Evolutionary conservation across 2,797 vertebrate species (phyloP).

Genomic region (Neomorphus geoffroyi): DNA sequence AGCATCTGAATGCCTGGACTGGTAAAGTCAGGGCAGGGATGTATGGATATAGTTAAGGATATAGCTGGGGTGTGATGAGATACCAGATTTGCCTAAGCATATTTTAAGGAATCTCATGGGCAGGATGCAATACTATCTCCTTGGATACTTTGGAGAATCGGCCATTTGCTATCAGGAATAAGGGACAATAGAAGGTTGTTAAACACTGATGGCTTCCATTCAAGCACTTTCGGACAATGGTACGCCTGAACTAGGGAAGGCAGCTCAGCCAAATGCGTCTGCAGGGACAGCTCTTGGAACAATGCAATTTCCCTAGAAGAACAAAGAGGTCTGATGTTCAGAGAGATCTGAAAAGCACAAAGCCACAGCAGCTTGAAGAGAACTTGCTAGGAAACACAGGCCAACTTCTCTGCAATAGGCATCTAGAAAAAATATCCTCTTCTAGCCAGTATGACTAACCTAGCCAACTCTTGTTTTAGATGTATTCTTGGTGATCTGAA

Average conservation of each 20-base stretch:
- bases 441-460: neutral
- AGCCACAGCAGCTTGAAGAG: slow-evolving; percentile 4
- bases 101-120: neutral
- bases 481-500: neutral
- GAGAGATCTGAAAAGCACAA: neutral
- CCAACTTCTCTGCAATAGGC: neutral
- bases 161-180: neutral
- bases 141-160: neutral
- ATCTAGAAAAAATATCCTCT: neutral
- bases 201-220: slow-evolving; percentile 24
- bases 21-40: neutral
- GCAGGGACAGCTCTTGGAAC: slow-evolving; percentile 46
- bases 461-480: neutral
- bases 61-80: neutral
- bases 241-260: neutral
- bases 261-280: slow-evolving; percentile 47
- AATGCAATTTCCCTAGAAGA: slow-evolving; percentile 49
- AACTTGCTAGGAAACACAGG: neutral
- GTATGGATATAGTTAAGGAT: neutral
- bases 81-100: neutral
- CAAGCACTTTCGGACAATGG: slow-evolving; percentile 29
- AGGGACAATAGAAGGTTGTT: neutral
- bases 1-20: neutral
- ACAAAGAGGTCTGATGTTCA: neutral
- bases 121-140: neutral